Evolutionary conservation across 1,140 invertebrate species (phyloP), one percentile per base, ranked within the genome.

Genomic region (Cherax quadricarinatus): DNA sequence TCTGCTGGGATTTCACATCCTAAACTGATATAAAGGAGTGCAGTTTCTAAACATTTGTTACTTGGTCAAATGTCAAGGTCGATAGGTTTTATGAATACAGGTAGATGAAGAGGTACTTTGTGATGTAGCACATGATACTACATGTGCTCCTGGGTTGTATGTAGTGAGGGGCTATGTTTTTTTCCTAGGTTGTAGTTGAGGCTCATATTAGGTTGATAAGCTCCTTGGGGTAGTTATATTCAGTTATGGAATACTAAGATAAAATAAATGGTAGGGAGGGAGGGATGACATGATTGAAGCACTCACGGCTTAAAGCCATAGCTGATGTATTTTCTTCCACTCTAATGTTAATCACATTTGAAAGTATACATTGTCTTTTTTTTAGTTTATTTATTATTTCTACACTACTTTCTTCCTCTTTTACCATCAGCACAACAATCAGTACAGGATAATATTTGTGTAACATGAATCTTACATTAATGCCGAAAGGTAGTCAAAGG

Each of bases 141-240:
- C 30, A 75, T 75, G 24, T 75, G 70, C 70, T 75, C 70, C 70
- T 75, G 70, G 70, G 70, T 75, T 75, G 70, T 75, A 75, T 75
- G n/a, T 75, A 75, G 70, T 75, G 70, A 75, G 21, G 70, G 24
- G 21, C 14, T 75, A 30, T 75, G 30, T 30, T 75, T 75, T 7
- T 21, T 30, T 75, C 70, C 12, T 30, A 21, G 70, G 70, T 30
- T 75, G 24, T 21, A 75, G 70, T 75, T 75, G 70, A 75, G 21
- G 21, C 24, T 66, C 62, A 66, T 66, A 30, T 75, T 24, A 21
- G 70, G 70, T 75, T 75, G 4, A 30, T 9, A 75, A 75, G 70
- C 24, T 21, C 24, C 6, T 75, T 30, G 24, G 70, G 70, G 12
- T n/a, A 75, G 70, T 75, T 75, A 75, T 6, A 75, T 75, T 21